Evolutionary conservation across 2,888 invertebrate species (phyloP), one percentile per base, ranked within the genome.

Genomic region (Odontothrips loti): DNA sequence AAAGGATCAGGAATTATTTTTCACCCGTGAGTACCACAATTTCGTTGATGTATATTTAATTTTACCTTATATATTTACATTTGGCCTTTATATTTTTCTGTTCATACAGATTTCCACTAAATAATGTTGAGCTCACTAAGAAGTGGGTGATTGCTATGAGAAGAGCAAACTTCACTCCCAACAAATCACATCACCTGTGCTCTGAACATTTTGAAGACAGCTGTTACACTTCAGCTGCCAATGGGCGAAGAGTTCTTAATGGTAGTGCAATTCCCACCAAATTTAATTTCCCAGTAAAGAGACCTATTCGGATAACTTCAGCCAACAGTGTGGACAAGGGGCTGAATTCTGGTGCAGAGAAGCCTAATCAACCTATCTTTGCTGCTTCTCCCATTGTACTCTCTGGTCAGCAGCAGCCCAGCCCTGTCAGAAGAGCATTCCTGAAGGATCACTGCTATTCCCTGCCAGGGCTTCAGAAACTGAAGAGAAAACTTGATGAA

Each of bases 161-260:
- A 27, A 75, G 68, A 27, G 68, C 68, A 27, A 75, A 75, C 12
- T 75, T 75, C 27, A 27, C 68, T 27, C 68, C 68, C 10, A 75
- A n/a, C 10, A 75, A 75, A 75, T n/a, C 23, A 27, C 68, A 75
- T 27, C 27, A 23, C 12, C 68, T 75, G n/a, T 75, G 68, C 68
- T 75, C 68, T 23, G 68, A 75, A 75, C 68, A 75, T 75, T 75
- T 75, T 75, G 68, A 75, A 75, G 68, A 75, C 68, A 75, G 27
- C 12, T 75, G 68, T 27, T 75, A 75, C 9, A 75, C 68, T 1
- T 75, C 27, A 27, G 68, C 68, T 10, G 68, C 68, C 1, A 75
- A 75, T 75, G 68, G 68, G 27, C n/a, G 68, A 75, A 75, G 68
- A 75, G 68, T 75, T 75, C 27, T 75, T n/a, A 75, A 75, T 75